Base-by-base conservation (phyloP, 1,140 invertebrate genomes). In the Gyrodactylus salaris region DNA sequence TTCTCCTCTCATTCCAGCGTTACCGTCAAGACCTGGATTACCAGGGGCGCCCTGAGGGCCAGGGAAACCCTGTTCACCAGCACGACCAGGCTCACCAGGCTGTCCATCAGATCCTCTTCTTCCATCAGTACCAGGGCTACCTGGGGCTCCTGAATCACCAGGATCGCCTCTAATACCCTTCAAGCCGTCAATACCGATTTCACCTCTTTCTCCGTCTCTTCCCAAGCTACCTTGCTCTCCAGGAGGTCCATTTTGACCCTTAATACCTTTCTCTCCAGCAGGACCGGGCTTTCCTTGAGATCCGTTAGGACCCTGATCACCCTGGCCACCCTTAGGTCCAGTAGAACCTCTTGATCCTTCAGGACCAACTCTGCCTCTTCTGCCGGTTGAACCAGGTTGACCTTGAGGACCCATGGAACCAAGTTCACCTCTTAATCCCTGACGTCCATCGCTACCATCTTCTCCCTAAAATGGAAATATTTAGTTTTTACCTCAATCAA, bases 341-440 rank as follows among this genome's bases (percentile, higher is more conserved):
- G 26, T 2, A n/a, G 73, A 26, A 72, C 76, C 76, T 0, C 26
- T 19, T 22, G 74, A 23, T 22, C 77, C 77, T 23, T 19, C 26
- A 25, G 73, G 27, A 26, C 76, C 76, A 21, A 72, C 21, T 22
- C 74, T 1, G 70, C 73, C n/a, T 74, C 75, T 2, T 73, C 1
- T 20, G 68, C 75, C 77, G 26, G 76, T 76, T 34, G 76, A 72
- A 23, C 79, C 79, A 74, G 76, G 75, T 2, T 79, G 77, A 20
- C 83, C 83, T 75, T 78, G 80, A 1, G 73, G 74, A 21, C 83
- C 83, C 70, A 80, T 79, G 1, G 76, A 74, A 1, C 80, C 82
- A 1, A 25, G 27, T 20, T 74, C 70, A 25, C 75, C 75, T 34
- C 34, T 25, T 1, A 23, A 21, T 23, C 75, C 75, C 21, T 34